Conservation (phyloP, 2,797 vertebrate genomes). For the Cryptoprocta ferox region DNA sequence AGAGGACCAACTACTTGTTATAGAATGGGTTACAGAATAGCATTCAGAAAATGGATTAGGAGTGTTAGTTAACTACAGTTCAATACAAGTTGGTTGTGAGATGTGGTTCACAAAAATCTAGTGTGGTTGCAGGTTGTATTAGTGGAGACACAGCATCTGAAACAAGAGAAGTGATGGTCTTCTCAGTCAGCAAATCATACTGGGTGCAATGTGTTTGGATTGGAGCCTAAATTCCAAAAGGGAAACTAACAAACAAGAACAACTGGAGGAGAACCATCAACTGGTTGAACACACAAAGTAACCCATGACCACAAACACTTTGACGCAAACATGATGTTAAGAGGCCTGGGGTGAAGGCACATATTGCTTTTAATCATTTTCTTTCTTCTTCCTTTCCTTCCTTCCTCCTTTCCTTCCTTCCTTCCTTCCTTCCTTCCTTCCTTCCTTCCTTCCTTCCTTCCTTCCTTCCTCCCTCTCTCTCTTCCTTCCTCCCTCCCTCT, state of each 20-base stretch:
- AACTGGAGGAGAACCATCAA: background rate
- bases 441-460: too few species aligned
- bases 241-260: background rate
- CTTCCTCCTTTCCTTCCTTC: too few species aligned
- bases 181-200: background rate
- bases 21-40: background rate
- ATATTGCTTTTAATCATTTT: background rate
- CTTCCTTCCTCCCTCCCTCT: too few species aligned
- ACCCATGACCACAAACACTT: background rate
- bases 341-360: background rate
- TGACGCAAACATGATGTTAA: background rate
- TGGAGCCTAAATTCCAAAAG: background rate
- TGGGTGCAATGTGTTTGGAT: background rate
- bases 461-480: too few species aligned
- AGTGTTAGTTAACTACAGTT: background rate
- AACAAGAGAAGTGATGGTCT: background rate
- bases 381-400: background rate
- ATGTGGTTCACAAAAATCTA: background rate
- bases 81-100: background rate
- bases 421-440: too few species aligned
- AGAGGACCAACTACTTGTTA: background rate
- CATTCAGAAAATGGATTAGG: conserved; percentile 8
- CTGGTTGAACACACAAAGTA: background rate
- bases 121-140: background rate
- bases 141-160: background rate